These are phyloP conservation scores for Myrmophylax atrothorax DNA, from an alignment of 2,113 vertebrate genomes.

Conservation along the genomic window DNA sequence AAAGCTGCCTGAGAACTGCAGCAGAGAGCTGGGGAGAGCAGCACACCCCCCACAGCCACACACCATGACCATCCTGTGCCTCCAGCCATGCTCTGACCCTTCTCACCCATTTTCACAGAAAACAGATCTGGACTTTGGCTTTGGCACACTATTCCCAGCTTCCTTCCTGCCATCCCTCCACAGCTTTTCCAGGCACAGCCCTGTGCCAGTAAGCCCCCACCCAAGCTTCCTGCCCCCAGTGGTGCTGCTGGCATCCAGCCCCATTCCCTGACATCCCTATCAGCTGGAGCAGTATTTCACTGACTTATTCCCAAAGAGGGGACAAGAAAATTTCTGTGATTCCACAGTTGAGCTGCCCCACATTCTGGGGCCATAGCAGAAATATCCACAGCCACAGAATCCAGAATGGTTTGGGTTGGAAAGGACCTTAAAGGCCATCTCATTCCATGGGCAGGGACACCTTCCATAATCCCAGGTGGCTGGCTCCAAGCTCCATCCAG, in stretches of 20 bases:
- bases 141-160: rapidly evolving
- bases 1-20: rapidly evolving
- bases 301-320: neutral
- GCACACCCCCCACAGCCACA: neutral
- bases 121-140: too few relatives aligned
- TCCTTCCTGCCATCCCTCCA: neutral
- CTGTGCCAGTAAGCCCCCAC: neutral
- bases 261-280: neutral
- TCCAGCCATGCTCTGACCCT: neutral
- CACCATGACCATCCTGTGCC: neutral
- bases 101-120: neutral
- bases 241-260: neutral
- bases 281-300: neutral
- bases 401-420: neutral
- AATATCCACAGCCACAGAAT: neutral
- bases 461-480: neutral
- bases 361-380: neutral
- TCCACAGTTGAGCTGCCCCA: neutral
- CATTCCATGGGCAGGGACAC: neutral
- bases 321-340: rapidly evolving
- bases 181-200: neutral
- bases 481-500: neutral
- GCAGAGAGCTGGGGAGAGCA: rapidly evolving
- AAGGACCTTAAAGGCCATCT: neutral
- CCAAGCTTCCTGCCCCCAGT: rapidly evolving